These are phyloP conservation scores for Triops cancriformis DNA, from an alignment of 1,140 invertebrate genomes.

Conservation along the genomic window DNA sequence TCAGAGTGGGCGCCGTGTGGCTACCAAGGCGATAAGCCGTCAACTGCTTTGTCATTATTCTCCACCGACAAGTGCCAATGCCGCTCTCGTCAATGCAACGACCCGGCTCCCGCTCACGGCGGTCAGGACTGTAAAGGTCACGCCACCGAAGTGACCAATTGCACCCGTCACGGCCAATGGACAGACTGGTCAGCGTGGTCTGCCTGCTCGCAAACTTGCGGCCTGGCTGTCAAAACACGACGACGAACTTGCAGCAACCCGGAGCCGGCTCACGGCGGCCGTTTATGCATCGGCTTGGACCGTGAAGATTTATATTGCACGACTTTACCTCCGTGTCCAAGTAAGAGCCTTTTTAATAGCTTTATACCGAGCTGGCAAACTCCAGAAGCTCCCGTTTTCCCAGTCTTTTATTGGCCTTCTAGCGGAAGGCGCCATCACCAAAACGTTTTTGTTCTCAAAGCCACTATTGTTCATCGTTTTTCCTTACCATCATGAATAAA, in stretches of 20 bases:
- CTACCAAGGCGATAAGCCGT: constrained; percentile 31
- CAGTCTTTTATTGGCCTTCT: no score
- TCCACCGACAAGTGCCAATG: constrained; percentile 62
- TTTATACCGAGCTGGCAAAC: neutral
- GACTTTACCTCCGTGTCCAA: constrained; percentile 68
- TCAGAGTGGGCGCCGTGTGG: constrained; percentile 49
- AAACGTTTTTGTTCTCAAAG: no score
- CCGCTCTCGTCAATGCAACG: constrained; percentile 65
- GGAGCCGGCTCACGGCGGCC: constrained; percentile 39
- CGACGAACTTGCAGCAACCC: constrained; percentile 40
- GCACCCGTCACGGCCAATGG: constrained; percentile 44
- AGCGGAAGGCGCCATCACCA: no score
- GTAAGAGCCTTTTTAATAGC: constrained; percentile 34
- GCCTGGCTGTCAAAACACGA: constrained; percentile 49
- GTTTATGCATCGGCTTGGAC: constrained; percentile 38
- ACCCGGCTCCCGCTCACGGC: constrained; percentile 68
- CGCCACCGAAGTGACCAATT: constrained; percentile 44
- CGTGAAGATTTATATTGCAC: constrained; percentile 65
- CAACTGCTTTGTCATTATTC: neutral
- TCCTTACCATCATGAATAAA: no score
- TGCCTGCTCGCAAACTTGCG: constrained; percentile 45
- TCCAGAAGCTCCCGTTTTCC: neutral
- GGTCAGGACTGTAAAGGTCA: constrained; percentile 48
- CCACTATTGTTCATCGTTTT: no score
- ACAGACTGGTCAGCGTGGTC: constrained; percentile 42